Base-by-base conservation (phyloP, 2,888 invertebrate genomes). In the Drosophila austrosaltans region DNA sequence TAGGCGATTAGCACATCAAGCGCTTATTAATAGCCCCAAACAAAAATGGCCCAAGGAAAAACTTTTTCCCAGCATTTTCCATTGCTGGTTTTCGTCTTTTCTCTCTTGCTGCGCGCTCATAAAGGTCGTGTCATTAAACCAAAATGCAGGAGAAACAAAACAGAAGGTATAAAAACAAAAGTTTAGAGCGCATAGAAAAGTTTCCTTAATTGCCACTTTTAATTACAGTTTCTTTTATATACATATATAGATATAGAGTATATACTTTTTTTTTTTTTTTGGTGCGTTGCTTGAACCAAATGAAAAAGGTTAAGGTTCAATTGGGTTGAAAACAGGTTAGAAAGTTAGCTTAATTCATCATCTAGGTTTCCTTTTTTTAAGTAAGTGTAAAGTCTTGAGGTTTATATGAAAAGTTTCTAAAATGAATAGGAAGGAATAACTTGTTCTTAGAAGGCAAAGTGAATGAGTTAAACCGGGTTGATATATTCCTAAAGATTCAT, bases 1-100 rank as follows among this genome's bases (percentile, higher is more conserved):
- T 30, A 25, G 44, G 83, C 81, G 86, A 88, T 83, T 83, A 83
- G 83, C 89, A 83, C 82, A 82, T 88, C 89, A 86, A 83, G 87
- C 83, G 87, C 70, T 83, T 88, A 83, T 83, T 88, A 83, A 87
- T 83, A 82, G 82, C 73, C 66, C 36, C 70, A 73, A 54, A 74
- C 73, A 59, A 59, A 84, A 81, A 84, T 58, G 65, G 66, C 63
- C 63, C 10, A 54, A 63, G 25, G 32, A 59, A 79, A 87, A 73
- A 60, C 42, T 87, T 82, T 82, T 79, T 78, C 32, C 10, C 22
- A 2, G 1, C 3, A 59, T 56, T 56, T 53, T 48, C 28, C 61
- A 16, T 44, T 48, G 20, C 48, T 48, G 22, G 2, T 39, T 57
- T 12, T 22, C 22, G 22, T 16, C 16, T 16, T 16, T 39, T 32